phyloP scores from a whole-genome alignment of 2,797 vertebrate genomes.

The Dendrocincla tyrannina region DNA sequence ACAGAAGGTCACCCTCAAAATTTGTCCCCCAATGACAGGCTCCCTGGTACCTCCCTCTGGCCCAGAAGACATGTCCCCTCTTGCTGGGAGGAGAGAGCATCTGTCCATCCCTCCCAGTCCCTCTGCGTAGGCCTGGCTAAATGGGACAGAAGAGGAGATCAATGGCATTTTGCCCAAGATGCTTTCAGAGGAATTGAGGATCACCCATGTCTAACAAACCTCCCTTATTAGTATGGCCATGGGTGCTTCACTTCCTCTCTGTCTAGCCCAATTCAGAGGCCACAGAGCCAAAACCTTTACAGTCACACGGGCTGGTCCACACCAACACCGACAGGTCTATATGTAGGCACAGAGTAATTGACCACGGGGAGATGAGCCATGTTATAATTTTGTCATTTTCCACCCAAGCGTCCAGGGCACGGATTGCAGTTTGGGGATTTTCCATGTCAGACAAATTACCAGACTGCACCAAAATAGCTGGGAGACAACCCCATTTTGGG shows the following conservation, averaged over 20 bases:
- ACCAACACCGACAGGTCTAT: accelerated
- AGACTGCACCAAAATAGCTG: neutral
- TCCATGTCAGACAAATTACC: neutral
- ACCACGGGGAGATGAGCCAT: neutral
- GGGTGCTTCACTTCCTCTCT: neutral
- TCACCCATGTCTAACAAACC: neutral
- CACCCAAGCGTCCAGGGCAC: neutral
- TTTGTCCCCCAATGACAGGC: neutral
- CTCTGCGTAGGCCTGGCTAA: neutral
- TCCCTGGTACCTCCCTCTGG: neutral
- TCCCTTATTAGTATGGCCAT: accelerated
- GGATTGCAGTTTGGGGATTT: slow-evolving; percentile 27
- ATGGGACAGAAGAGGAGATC: neutral
- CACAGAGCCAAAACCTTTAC: neutral
- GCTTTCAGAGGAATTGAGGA: neutral
- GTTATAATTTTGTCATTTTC: slow-evolving; percentile 11
- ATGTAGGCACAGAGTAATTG: neutral
- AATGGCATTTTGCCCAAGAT: neutral
- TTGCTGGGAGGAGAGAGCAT: neutral
- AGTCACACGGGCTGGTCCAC: neutral
- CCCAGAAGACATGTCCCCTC: neutral
- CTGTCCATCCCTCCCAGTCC: neutral
- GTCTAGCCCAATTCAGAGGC: neutral
- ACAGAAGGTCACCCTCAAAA: neutral
- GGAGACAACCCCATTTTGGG: neutral